These are phyloP conservation scores for Eupelmus urozonus DNA, from an alignment of 2,888 invertebrate species.

Conservation along the genomic window DNA sequence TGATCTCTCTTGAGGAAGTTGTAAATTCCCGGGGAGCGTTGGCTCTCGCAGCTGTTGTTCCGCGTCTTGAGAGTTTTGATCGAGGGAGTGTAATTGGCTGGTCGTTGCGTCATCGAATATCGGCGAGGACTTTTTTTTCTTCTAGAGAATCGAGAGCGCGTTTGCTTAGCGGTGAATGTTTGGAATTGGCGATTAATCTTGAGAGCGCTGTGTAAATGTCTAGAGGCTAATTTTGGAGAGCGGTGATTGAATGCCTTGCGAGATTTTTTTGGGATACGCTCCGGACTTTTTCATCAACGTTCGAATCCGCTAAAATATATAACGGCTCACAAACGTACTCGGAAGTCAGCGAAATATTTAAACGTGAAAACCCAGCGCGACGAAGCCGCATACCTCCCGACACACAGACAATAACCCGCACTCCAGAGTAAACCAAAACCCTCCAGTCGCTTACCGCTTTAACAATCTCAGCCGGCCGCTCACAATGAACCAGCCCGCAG, in stretches of 20 bases:
- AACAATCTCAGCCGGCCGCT: not conserved
- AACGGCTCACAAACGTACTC: no score
- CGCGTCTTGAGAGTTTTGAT: no score
- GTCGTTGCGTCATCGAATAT: not conserved
- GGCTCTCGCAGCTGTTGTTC: not conserved
- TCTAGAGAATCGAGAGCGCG: no score
- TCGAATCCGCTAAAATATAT: no score
- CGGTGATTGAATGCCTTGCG: no score
- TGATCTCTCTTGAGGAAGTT: constrained; percentile 30
- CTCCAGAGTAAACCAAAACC: not conserved
- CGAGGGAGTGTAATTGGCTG: no score
- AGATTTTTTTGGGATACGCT: no score
- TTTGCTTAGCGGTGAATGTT: not conserved
- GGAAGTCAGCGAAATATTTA: no score
- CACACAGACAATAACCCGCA: no score
- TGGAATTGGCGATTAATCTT: not conserved
- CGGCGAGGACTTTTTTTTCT: not conserved
- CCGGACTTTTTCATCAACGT: no score
- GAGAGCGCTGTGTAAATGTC: not conserved
- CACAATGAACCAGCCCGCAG: not conserved
- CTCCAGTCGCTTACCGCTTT: not conserved
- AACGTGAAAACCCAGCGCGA: no score
- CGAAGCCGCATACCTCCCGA: not conserved
- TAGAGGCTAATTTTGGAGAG: not conserved
- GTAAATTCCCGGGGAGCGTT: constrained; percentile 28